Percentiles rank a stretch among this genome's conserved stretches.
These are phyloP conservation scores for Toxonevra muliebris DNA, from an alignment of 2,888 invertebrate genomes.

Conservation along the genomic window DNA sequence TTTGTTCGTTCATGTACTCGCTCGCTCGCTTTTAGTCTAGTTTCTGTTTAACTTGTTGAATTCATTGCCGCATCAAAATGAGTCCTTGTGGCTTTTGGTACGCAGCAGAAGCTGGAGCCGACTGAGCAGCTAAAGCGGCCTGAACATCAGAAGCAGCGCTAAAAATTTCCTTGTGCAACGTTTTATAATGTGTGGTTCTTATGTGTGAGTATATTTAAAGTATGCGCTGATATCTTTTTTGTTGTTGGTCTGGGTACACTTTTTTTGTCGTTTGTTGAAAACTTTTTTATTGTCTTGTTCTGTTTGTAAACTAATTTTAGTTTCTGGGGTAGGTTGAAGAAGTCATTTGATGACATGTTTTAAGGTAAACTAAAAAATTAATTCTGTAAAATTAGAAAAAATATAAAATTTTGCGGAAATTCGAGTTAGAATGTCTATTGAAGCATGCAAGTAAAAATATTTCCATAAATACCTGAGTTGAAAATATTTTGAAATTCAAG, in stretches of 20 bases:
- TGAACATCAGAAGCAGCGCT: neutral
- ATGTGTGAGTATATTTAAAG: neutral
- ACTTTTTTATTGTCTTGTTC: neutral
- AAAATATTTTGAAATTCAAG: too few species aligned
- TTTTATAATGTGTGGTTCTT: neutral
- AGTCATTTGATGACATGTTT: neutral
- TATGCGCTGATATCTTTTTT: neutral
- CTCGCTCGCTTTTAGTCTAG: slow-evolving; percentile 3
- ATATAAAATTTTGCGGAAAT: too few species aligned
- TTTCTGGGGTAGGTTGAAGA: neutral
- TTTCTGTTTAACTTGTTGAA: slow-evolving; percentile 44
- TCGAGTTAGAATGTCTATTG: too few species aligned
- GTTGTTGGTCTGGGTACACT: neutral
- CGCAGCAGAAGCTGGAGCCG: neutral
- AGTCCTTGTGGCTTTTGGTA: slow-evolving; percentile 26
- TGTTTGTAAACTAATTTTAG: neutral
- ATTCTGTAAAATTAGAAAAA: too few species aligned
- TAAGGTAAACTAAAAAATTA: neutral
- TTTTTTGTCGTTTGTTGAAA: neutral
- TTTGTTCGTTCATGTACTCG: neutral
- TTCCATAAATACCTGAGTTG: too few species aligned
- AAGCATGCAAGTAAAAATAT: too few species aligned
- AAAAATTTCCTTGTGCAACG: neutral
- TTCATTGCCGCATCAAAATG: slow-evolving; percentile 31
- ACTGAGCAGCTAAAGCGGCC: neutral